Base-by-base conservation (phyloP, 2,888 invertebrate genomes). In the Harpalus rubripes region DNA sequence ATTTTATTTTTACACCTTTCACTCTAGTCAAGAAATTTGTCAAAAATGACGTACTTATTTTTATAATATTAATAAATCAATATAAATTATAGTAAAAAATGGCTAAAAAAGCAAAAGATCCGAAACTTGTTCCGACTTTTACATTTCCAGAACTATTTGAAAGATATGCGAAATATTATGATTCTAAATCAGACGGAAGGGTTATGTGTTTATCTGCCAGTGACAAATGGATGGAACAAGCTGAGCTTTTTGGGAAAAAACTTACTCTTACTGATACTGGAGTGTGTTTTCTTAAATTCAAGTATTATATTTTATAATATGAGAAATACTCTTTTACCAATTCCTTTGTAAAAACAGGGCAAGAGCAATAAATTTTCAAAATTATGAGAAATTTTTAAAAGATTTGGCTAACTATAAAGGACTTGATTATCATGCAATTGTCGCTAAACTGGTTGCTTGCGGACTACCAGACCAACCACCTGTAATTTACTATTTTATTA, bases 151-250 rank as follows among this genome's bases (percentile, higher is more conserved):
- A 61, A 18, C 16, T 61, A 61, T 97, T 97, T 90, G 96, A 95
- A 90, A 94, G 95, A 0, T 98, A 97, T 90, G 95, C 96, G 1
- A 97, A 97, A 92, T 98, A 98, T 90, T 98, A 97, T 0, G 97
- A 98, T 90, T 93, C 94, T 6, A 97, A 97, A 90, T 96, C 96
- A 52, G 97, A 97, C 89, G 98, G 98, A 0, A 96, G 96, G 90
- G 93, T 94, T 80, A 96, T 98, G 86, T 97, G 97, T 0, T 92
- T 98, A 8, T 96, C 97, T 8, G 97, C 10, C 7, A 96, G 97
- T 89, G 98, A 98, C 91, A 98, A 98, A 91, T 98, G 98, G 98
- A 97, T 98, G 96, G 97, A 97, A 89, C 97, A 98, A 90, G 97
- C 97, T 0, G 96, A 95, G 90, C 95, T 95, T 7, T 96, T 96